Base-by-base conservation (phyloP, 2,888 invertebrate genomes). In the Drosophila trichaetosa region DNA sequence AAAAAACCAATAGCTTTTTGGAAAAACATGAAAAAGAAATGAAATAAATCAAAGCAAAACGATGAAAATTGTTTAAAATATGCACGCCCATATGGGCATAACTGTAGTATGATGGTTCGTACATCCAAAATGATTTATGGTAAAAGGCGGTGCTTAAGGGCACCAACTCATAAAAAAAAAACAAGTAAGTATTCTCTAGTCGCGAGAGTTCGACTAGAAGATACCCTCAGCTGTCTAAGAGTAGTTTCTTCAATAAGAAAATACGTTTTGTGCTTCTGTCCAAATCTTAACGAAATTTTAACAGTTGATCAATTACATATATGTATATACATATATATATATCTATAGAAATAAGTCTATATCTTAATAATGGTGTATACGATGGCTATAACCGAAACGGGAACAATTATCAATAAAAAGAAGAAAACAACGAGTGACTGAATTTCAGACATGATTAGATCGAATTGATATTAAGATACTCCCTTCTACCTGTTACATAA, bases 1-100 rank as follows among this genome's bases (percentile, higher is more conserved):
- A 18, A 38, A 40, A 63, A 51, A 27, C 18, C 8, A 64, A 49
- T 27, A 63, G 33, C 42, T 24, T 33, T 38, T 36, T 57, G 34
- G 31, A 29, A 24, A 67, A 46, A 52, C 62, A 64, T 54, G 38
- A 56, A 49, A 52, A 66, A 46, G 24, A 62, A 58, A 58, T 58
- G 34, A 69, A 66, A 80, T 80, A 76, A 76, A 76, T 76, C 74
- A 81, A 67, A 56, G 33, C 21, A 56, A 77, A 77, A 64, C 49
- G 49, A 21, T 34, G 38, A 65, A 84, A 73, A 73, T 72, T 79
- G 79, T 82, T 80, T 69, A 84, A 87, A 79, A 75, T 79, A 78
- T 78, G 76, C 72, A 78, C 79, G 79, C 78, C 78, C 64, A 54
- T 67, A 52, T 64, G 60, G 49, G 53, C 72, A 71, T 58, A 61